Evolutionary conservation across 2,797 vertebrate genomes (phyloP), one percentile per base, ranked within the genome.

Genomic region (Sphaeramia orbicularis): DNA sequence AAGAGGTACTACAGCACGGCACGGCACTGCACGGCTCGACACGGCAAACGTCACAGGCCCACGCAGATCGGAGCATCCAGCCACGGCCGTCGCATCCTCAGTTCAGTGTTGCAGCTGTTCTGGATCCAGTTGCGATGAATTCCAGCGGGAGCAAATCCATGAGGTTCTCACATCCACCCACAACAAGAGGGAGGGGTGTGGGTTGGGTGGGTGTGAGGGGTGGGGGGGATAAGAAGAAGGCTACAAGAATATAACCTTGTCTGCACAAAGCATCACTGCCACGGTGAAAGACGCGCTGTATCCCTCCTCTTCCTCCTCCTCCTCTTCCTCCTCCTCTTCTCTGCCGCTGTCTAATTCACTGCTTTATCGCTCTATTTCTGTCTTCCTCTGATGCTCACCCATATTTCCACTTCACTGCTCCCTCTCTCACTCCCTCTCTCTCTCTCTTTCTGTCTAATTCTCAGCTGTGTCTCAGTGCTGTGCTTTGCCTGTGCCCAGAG

Each of bases 351-450:
- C 80, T 67, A 78, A 88, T 84, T 85, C 86, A 77, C 85, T 70
- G 86, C 89, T 87, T 85, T 87, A 85, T 86, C 66, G 80, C 90
- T 91, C 89, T 92, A 91, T 91, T 91, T 91, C 85, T 86, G 89
- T 91, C 87, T 65, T 76, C 76, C 82, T 88, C 84, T 83, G 86
- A 89, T 82, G 90, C 88, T 89, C 84, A 67, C 76, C 72, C 90
- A 80, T 81, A 70, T 89, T 93, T 91, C 89, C 89, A 90, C 86
- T 73, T 80, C 86, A 62, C 78, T 82, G 80, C 79, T 41, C 86
- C 11, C 78, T 58, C 85, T 65, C 83, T 48, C 50, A 47, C 65
- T 54, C 45, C 50, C 65, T 56, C 55, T 27, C 70, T 51, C 70
- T 51, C 63, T 72, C 64, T 42, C 77, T 44, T 65, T 52, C 76